These are phyloP conservation scores for Alentia gelatinosa DNA, from an alignment of 2,888 invertebrate species.

Conservation along the genomic window DNA sequence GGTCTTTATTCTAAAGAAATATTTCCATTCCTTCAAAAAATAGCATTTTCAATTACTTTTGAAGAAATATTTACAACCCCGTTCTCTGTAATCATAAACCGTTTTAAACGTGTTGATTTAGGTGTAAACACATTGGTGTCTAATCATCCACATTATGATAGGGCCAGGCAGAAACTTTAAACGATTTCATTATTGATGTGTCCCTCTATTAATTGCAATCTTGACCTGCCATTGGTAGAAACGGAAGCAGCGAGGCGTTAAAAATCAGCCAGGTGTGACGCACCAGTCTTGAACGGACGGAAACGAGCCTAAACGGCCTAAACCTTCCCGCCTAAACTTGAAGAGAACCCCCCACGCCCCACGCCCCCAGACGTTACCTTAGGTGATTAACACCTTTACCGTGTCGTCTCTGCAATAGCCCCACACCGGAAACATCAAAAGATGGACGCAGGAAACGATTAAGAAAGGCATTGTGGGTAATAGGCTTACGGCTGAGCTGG, in stretches of 20 bases:
- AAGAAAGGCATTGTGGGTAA: background rate
- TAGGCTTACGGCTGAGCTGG: slow-evolving; percentile 6
- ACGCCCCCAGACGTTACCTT: background rate
- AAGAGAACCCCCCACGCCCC: no score
- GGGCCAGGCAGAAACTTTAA: no score
- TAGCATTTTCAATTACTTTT: no score
- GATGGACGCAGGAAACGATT: background rate
- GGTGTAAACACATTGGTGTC: no score
- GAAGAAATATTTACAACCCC: no score
- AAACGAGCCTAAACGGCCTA: background rate
- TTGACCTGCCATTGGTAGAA: background rate
- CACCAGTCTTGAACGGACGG: background rate
- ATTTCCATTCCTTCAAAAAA: no score
- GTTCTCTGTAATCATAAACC: no score
- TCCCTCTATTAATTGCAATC: background rate
- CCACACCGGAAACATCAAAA: background rate
- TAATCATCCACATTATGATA: no score
- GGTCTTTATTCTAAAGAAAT: no score
- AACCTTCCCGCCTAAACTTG: background rate
- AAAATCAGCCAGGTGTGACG: background rate
- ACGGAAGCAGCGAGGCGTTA: background rate
- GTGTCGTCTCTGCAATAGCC: background rate
- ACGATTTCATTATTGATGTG: background rate
- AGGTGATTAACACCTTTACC: background rate
- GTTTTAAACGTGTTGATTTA: no score